Conservation (phyloP, 1,140 invertebrate species). For the Drosophila neocordata region DNA sequence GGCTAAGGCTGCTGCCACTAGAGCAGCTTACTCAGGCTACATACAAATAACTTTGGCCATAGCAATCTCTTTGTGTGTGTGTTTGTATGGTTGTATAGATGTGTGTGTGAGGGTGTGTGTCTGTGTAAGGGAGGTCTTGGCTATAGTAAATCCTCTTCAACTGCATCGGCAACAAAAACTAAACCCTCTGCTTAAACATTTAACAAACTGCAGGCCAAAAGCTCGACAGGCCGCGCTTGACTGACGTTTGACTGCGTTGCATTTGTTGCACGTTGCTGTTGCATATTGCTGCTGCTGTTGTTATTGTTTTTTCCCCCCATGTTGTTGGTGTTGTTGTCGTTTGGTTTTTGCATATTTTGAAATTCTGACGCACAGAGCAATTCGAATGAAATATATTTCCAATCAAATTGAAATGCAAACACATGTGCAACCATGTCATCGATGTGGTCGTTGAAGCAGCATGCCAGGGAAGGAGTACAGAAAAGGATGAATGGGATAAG, state of each 20-base stretch:
- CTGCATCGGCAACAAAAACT: conserved; percentile 45
- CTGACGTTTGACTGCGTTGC: conserved; percentile 68
- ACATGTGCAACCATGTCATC: conserved; percentile 61
- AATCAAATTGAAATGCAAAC: conserved; percentile 80
- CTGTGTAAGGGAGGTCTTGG: not conserved
- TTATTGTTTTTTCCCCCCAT: conserved; percentile 21
- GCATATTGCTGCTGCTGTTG: not conserved
- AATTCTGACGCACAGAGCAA: conserved; percentile 55
- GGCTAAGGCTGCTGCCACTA: conserved; percentile 45
- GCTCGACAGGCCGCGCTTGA: conserved; percentile 71
- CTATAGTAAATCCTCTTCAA: conserved; percentile 15
- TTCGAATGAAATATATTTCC: conserved; percentile 74
- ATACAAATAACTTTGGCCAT: conserved; percentile 41
- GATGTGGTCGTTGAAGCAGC: conserved; percentile 17
- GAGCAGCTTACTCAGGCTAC: conserved; percentile 42
- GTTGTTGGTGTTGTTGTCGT: conserved; percentile 23
- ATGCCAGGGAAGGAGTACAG: not conserved
- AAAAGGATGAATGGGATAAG: conserved; percentile 1
- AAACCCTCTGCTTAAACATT: conserved; percentile 76
- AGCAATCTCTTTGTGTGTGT: not conserved
- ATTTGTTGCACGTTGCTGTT: conserved; percentile 27
- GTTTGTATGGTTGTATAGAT: not conserved
- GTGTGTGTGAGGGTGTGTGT: not conserved
- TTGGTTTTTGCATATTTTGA: conserved; percentile 61
- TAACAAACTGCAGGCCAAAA: conserved; percentile 78